These are phyloP conservation scores for Drosophila pullipes DNA, from an alignment of 2,888 invertebrate genomes.

Conservation along the genomic window DNA sequence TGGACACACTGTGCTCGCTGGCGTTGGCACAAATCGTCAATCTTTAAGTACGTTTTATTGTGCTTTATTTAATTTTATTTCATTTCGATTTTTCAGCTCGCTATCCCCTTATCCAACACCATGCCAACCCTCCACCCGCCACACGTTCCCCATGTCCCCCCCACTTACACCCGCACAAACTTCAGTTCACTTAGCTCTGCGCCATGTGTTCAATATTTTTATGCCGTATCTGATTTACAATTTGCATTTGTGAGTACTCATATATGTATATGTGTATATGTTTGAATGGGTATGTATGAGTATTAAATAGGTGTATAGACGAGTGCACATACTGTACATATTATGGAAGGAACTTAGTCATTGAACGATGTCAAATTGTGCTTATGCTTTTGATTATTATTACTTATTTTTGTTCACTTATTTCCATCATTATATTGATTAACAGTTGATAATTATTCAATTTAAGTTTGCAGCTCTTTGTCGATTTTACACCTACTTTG, in stretches of 20 bases:
- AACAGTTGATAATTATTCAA: constrained; percentile 39
- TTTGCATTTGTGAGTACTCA: constrained; percentile 59
- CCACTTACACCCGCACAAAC: constrained; percentile 50
- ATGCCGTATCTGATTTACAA: constrained; percentile 79
- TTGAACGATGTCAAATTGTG: constrained; percentile 39
- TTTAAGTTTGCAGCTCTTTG: constrained; percentile 10
- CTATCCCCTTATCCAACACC: constrained; percentile 8
- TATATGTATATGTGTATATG: constrained; percentile 11
- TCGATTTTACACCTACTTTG: background rate
- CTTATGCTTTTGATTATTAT: constrained; percentile 33
- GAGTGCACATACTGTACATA: background rate
- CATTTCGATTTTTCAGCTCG: constrained; percentile 59
- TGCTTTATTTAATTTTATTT: constrained; percentile 77
- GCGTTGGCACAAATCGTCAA: constrained; percentile 65
- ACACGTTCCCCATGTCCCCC: background rate
- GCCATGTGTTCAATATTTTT: constrained; percentile 78
- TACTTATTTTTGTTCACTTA: constrained; percentile 30
- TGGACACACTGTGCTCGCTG: constrained; percentile 35
- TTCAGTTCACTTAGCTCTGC: constrained; percentile 59
- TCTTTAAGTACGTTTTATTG: constrained; percentile 78
- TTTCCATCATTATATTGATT: constrained; percentile 28
- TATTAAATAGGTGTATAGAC: constrained; percentile 34
- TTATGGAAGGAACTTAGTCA: constrained; percentile 54
- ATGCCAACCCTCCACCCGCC: background rate
- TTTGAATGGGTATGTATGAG: constrained; percentile 26